Conservation (phyloP, 2,113 vertebrate species). For the Sisor rabdophorus region DNA sequence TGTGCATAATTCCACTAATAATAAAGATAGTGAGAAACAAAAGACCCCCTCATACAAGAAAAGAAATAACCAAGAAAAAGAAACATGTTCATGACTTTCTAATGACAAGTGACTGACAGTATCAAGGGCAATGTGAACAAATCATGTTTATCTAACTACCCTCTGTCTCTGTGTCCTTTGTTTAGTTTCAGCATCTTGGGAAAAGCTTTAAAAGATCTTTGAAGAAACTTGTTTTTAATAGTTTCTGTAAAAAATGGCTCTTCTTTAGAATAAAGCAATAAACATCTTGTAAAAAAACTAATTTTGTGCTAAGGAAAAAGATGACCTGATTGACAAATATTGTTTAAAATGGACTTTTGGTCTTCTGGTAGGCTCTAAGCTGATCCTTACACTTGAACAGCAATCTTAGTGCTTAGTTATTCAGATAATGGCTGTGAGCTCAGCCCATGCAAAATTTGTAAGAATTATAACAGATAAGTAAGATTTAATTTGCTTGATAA, state of each 20-base stretch:
- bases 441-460: conserved; percentile 8
- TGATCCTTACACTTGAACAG: background rate
- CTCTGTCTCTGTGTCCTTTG: background rate
- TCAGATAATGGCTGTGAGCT: background rate
- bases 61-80: conserved; percentile 24
- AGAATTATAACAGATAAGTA: background rate
- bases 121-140: conserved; percentile 17
- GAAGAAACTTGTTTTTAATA: background rate
- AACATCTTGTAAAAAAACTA: background rate
- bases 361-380: background rate
- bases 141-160: conserved; percentile 3
- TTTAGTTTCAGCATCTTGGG: background rate
- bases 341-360: no score
- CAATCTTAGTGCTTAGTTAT: background rate
- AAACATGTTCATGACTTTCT: conserved; percentile 34
- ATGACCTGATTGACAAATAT: background rate
- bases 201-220: background rate
- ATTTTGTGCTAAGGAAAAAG: background rate
- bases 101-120: conserved; percentile 41
- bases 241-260: background rate
- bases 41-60: conserved; percentile 42
- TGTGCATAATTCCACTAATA: conserved; percentile 70
- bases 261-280: background rate
- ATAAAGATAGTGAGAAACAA: conserved; percentile 58
- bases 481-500: conserved; percentile 22